Percentiles rank a stretch among this genome's conserved stretches.
Evolutionary conservation across 1,140 invertebrate species (phyloP).

Genomic region (Cydia amplana): DNA sequence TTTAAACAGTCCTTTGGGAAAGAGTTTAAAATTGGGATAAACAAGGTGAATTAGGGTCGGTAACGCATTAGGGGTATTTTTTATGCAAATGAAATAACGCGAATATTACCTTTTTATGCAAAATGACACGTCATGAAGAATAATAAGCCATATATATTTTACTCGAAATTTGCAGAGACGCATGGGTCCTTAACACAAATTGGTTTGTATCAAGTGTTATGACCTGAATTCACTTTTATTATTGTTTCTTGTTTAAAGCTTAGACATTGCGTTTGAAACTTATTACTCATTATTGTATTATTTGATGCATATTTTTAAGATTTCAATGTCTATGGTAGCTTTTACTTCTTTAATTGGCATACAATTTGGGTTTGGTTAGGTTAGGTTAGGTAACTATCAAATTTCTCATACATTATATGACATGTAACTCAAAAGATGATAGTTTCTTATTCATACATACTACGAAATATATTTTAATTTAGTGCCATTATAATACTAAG

Average conservation of each 20-base stretch:
- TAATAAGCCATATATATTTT: neutral
- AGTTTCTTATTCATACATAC: too few species aligned
- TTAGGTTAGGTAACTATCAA: too few species aligned
- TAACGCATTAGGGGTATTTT: neutral
- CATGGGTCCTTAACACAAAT: neutral
- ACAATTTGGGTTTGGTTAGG: too few species aligned
- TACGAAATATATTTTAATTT: too few species aligned
- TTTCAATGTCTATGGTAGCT: too few species aligned
- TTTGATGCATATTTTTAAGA: too few species aligned
- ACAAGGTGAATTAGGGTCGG: constrained; percentile 8
- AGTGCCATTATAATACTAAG: too few species aligned
- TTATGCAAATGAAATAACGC: neutral
- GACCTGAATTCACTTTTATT: neutral
- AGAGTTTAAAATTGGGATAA: constrained; percentile 31
- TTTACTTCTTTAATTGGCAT: too few species aligned
- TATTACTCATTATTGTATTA: too few species aligned
- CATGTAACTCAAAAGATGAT: too few species aligned
- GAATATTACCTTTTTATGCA: neutral
- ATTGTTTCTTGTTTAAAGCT: neutral
- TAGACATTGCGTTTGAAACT: neutral
- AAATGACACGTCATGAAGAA: neutral
- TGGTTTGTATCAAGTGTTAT: neutral
- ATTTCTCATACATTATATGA: too few species aligned
- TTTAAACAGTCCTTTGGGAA: constrained; percentile 23
- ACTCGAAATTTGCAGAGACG: neutral